Conservation (phyloP, 2,113 vertebrate species). For the Edolisoma coerulescens region DNA sequence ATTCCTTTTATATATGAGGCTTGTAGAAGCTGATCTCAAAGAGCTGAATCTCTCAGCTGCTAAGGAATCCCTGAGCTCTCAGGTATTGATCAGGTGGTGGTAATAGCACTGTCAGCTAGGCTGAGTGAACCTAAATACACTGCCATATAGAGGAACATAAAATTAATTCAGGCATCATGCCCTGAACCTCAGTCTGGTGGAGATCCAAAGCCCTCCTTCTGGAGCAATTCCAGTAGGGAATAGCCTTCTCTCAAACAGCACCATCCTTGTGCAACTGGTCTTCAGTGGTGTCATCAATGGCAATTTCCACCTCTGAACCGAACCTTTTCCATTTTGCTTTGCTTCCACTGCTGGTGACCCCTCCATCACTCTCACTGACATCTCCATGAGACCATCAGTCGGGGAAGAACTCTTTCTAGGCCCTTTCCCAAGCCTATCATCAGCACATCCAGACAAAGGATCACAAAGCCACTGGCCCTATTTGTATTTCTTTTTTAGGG, state of each 20-base stretch:
- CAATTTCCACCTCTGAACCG: neutral
- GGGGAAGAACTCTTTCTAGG: neutral
- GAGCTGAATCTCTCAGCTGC: neutral
- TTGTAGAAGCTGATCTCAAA: neutral
- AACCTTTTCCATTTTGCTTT: neutral
- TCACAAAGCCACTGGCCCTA: neutral
- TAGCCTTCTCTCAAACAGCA: neutral
- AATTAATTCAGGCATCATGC: neutral
- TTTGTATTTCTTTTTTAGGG: neutral
- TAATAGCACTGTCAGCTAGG: neutral
- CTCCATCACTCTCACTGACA: neutral
- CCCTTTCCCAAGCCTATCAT: neutral
- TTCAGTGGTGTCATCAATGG: neutral
- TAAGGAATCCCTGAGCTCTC: neutral
- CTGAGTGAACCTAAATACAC: neutral
- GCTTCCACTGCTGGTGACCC: neutral
- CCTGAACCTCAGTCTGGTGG: neutral
- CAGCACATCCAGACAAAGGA: neutral
- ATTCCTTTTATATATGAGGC: neutral
- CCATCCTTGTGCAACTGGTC: rapidly evolving
- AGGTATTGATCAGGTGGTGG: neutral
- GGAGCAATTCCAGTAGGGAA: neutral
- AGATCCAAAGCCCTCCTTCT: neutral
- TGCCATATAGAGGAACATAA: neutral
- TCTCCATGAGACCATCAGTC: neutral